phyloP scores from a whole-genome alignment of 2,113 vertebrate species.

The Carollia perspicillata region DNA sequence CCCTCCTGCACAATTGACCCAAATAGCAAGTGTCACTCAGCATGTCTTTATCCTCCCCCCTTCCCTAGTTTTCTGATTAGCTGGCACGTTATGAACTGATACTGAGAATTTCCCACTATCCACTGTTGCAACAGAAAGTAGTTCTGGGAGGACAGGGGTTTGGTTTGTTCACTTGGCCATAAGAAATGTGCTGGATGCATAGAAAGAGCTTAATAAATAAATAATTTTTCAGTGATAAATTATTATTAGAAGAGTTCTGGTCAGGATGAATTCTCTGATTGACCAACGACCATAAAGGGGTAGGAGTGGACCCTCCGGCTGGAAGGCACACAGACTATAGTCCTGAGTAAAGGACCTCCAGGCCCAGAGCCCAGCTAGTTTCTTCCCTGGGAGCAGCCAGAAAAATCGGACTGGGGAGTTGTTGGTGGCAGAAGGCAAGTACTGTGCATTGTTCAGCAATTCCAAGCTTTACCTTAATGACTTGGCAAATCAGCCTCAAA shows the following conservation, averaged over 20 bases:
- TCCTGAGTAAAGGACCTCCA: not conserved
- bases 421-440: not conserved
- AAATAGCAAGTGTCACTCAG: not conserved
- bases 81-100: not conserved
- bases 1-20: not conserved
- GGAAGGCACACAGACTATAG: not conserved
- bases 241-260: not conserved
- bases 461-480: slow-evolving; percentile 42
- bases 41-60: not conserved
- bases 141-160: not conserved
- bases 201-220: not conserved
- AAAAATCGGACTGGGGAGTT: not conserved
- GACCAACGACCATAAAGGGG: not conserved
- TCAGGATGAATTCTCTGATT: not conserved
- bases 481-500: slow-evolving; percentile 37
- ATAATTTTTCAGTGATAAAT: not conserved
- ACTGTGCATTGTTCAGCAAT: slow-evolving; percentile 24
- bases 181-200: not conserved
- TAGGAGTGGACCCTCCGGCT: too few species aligned
- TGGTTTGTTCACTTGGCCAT: not conserved
- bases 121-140: not conserved
- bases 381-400: not conserved
- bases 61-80: not conserved
- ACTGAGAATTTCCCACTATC: not conserved
- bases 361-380: not conserved